Conservation (phyloP, 2,888 invertebrate genomes). For the Noctua comes region DNA sequence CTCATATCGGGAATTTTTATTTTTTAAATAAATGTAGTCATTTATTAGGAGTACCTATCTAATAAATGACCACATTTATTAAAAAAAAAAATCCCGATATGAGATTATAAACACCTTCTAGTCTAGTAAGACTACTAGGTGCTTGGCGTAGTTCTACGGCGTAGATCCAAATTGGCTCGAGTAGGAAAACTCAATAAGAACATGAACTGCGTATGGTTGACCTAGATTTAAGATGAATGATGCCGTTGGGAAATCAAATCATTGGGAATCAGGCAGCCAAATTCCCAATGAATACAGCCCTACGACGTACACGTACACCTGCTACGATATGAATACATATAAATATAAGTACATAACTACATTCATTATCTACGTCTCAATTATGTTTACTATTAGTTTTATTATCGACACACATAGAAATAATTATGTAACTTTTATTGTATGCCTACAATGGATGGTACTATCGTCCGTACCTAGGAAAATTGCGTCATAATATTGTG, state of each 20-base stretch:
- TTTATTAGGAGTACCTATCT: not conserved
- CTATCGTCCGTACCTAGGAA: not conserved
- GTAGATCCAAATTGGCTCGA: not conserved
- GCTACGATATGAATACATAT: not conserved
- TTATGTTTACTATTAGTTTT: conserved; percentile 25
- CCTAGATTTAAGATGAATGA: not conserved
- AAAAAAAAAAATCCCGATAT: too few relatives aligned
- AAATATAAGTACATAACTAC: not conserved
- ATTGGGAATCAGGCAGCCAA: not conserved
- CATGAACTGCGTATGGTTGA: not conserved
- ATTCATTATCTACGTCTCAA: not conserved
- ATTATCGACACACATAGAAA: conserved; percentile 13
- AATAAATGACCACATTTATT: too few relatives aligned
- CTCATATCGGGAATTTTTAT: not conserved
- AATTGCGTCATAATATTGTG: conserved; percentile 6
- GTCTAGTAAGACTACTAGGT: not conserved
- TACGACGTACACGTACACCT: not conserved
- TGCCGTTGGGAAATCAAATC: not conserved
- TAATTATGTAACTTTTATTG: conserved; percentile 22
- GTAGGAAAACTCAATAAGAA: not conserved
- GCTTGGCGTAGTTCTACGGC: not conserved
- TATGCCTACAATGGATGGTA: not conserved
- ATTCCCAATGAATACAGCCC: not conserved
- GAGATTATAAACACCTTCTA: too few relatives aligned
- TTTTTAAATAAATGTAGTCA: not conserved